Conservation (phyloP, 2,113 vertebrate genomes). For the Bos taurus region ARS-UCD2.0 NC_037357.1:2190501-2191000, state of each 20-base stretch:
- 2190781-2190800: not conserved
- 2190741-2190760: not conserved
- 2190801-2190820: not conserved
- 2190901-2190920: not conserved
- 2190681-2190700: not conserved
- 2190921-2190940: not conserved
- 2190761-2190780: not conserved
- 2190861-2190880: not conserved
- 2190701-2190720: not conserved
- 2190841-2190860: not conserved
- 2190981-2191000: not conserved
- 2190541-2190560: not conserved
- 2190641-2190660: conserved; percentile 1
- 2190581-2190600: not conserved
- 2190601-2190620: not conserved
- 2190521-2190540: not conserved
- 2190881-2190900: not conserved
- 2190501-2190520: not conserved
- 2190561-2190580: not conserved
- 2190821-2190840: not conserved
- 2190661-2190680: not conserved
- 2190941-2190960: not conserved
- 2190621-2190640: conserved; percentile 1
- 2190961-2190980: not conserved
- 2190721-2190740: not conserved